Conservation (phyloP, 1,140 invertebrate genomes). For the Nylanderia fulva region DNA sequence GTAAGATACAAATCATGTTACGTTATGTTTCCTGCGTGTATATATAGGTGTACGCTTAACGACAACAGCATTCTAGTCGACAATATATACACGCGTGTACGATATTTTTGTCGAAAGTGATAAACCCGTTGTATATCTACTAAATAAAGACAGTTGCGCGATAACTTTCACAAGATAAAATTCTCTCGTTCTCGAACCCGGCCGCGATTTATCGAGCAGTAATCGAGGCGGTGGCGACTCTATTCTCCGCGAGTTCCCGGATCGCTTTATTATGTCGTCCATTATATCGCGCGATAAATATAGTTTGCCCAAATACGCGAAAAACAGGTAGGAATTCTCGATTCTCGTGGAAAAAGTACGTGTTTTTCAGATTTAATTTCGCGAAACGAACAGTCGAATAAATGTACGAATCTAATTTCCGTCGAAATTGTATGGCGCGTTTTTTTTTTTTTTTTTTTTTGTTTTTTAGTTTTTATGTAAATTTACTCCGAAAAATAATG, state of each 20-base stretch:
- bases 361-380: background rate
- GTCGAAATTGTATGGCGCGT: background rate
- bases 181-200: conserved; percentile 17
- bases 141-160: conserved; percentile 55
- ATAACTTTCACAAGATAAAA: conserved; percentile 72
- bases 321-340: background rate
- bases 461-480: background rate
- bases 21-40: conserved; percentile 8
- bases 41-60: too few species aligned
- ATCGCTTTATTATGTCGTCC: background rate
- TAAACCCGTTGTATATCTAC: conserved; percentile 48
- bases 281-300: background rate
- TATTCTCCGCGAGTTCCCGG: conserved; percentile 26
- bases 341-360: background rate
- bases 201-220: conserved; percentile 56
- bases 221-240: conserved; percentile 10
- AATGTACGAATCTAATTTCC: background rate
- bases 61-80: conserved; percentile 16
- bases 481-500: background rate
- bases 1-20: conserved; percentile 15
- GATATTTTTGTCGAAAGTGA: conserved; percentile 60
- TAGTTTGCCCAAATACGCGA: background rate
- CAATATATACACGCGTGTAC: too few species aligned
- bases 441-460: too few species aligned
- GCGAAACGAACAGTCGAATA: background rate